Evolutionary conservation across 2,888 invertebrate genomes (phyloP), one percentile per base, ranked within the genome.

Genomic region (Drosophila vallismaia): DNA sequence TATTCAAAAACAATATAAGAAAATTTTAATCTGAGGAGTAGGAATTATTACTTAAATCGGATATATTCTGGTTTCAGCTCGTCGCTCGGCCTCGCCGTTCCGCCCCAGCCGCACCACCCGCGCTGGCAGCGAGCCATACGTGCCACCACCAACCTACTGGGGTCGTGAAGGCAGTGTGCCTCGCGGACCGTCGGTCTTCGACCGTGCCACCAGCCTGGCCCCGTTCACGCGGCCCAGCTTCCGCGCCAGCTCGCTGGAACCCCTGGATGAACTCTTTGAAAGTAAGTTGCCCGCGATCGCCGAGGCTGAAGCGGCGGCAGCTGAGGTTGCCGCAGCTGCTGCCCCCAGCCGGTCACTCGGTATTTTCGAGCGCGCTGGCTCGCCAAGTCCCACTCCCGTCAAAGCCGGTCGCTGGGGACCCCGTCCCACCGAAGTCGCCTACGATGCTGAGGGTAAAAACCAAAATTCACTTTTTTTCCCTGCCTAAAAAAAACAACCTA

Each of bases 371-470:
- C 92, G 92, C 93, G 93, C 94, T 93, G 92, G 93, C 93, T 94
- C 95, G 75, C 95, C 95, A 85, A 89, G 90, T 86, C 90, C 90
- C 87, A 95, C 95, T 88, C 95, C 95, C 57, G 94, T 94, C 91
- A 95, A 95, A 93, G 93, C 94, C 88, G 94, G 95, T 91, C 93
- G 93, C 90, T 95, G 93, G 92, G 93, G 92, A 86, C 95, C 95
- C 80, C 94, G 95, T 78, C 94, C 94, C 90, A 93, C 93, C 89
- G 95, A 95, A 92, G 93, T 95, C 89, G 95, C 95, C 86, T 95
- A 93, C 92, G 95, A 95, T 93, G 93, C 94, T 92, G 95, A 95
- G 91, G 95, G 95, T 94, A 95, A 94, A 93, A 92, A 51, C 71
- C 77, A 46, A 89, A 88, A 81, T 83, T 59, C 49, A 51, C 54